Conservation (phyloP, 2,113 vertebrate genomes). For the Pomatorhinus ruficollis region DNA sequence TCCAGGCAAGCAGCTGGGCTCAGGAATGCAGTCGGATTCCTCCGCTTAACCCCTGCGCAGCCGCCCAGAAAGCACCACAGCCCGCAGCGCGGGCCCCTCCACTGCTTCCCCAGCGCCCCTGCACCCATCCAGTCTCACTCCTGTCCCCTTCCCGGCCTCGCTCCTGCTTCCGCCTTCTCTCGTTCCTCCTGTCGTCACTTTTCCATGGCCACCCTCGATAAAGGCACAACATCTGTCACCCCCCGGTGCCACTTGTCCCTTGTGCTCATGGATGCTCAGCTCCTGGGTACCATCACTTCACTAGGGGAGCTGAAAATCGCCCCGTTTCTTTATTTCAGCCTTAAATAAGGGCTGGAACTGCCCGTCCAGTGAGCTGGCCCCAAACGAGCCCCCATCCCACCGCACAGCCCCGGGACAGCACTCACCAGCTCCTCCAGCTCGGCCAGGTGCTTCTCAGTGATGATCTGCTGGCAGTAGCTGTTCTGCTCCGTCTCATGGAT, state of each 20-base stretch:
- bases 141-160: background rate
- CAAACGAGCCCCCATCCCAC: rapidly evolving
- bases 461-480: constrained; percentile 66
- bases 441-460: constrained; percentile 57
- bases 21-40: constrained; percentile 66
- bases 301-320: background rate
- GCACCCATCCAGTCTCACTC: background rate
- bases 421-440: constrained; percentile 75
- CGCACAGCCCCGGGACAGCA: background rate
- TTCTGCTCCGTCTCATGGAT: constrained; percentile 54
- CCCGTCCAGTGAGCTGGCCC: background rate
- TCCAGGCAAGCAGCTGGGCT: constrained; percentile 69
- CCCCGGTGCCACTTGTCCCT: background rate
- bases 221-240: background rate
- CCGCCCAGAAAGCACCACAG: background rate
- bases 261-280: background rate
- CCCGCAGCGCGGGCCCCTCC: background rate
- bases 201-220: no score
- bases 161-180: background rate
- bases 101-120: background rate
- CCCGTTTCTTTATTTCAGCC: background rate
- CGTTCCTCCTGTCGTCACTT: background rate
- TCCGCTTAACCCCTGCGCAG: constrained; percentile 48
- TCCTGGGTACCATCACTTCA: background rate
- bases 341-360: background rate